A percentile compares a stretch with the other conserved stretches of the same genome.
These are phyloP conservation scores for Corbicula japonica DNA, from an alignment of 2,888 invertebrate genomes.

Conservation along the genomic window DNA sequence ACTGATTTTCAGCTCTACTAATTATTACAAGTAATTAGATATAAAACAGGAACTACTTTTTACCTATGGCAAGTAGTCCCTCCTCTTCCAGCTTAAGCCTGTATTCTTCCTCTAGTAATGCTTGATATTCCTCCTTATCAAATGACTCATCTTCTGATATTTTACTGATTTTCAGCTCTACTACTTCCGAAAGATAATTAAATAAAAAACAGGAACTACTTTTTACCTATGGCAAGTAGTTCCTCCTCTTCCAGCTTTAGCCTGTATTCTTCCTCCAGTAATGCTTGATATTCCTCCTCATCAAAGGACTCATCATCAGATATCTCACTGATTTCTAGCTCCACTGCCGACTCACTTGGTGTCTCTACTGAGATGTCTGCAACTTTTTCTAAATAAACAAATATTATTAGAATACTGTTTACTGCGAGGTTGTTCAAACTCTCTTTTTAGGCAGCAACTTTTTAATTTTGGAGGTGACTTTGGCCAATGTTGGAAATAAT, in stretches of 20 bases:
- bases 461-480: too few relatives aligned
- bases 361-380: slow-evolving; percentile 25
- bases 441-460: too few relatives aligned
- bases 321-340: slow-evolving; percentile 41
- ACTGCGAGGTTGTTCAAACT: too few relatives aligned
- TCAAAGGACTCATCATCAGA: slow-evolving; percentile 34
- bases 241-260: slow-evolving; percentile 83
- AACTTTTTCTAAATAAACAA: slow-evolving; percentile 19
- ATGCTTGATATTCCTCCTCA: slow-evolving; percentile 76
- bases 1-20: neutral
- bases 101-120: slow-evolving; percentile 78
- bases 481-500: too few relatives aligned
- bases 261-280: slow-evolving; percentile 79
- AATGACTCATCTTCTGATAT: slow-evolving; percentile 35
- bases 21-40: neutral
- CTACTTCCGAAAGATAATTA: neutral
- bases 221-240: slow-evolving; percentile 67
- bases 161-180: neutral
- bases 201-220: neutral
- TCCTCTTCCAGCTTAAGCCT: slow-evolving; percentile 81
- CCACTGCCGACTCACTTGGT: slow-evolving; percentile 17
- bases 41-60: neutral
- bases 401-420: too few relatives aligned
- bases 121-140: slow-evolving; percentile 75
- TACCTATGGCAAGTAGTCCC: slow-evolving; percentile 74